Conservation (phyloP, 2,797 vertebrate species). For the Spondyliosoma cantharus region DNA sequence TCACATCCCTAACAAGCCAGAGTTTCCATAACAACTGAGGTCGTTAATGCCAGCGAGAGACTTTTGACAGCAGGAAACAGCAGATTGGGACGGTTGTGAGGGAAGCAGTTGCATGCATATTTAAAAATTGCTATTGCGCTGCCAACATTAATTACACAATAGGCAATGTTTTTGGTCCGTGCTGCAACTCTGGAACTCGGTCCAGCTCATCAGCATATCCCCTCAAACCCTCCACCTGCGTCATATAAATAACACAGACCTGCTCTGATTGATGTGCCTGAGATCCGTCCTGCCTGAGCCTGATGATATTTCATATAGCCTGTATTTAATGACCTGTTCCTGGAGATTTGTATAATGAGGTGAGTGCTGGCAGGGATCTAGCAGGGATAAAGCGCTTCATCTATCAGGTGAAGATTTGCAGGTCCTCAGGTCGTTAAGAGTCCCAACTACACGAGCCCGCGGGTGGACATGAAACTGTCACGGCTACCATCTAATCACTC, state of each 20-base stretch:
- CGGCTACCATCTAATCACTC: slow-evolving; percentile 1
- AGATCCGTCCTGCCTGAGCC: slow-evolving; percentile 44
- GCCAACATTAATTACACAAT: slow-evolving; percentile 40
- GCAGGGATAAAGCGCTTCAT: slow-evolving; percentile 39
- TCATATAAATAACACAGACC: slow-evolving; percentile 2
- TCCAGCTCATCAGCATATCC: neutral
- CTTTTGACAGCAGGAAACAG: slow-evolving; percentile 43
- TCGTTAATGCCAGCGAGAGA: slow-evolving; percentile 13
- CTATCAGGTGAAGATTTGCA: slow-evolving; percentile 37
- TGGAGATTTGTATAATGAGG: slow-evolving; percentile 68
- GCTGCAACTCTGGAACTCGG: neutral
- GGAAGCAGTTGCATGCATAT: slow-evolving; percentile 30
- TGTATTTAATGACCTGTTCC: slow-evolving; percentile 64
- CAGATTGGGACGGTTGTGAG: slow-evolving; percentile 41
- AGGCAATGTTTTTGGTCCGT: slow-evolving; percentile 15
- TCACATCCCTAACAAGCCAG: slow-evolving; percentile 36
- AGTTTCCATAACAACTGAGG: slow-evolving; percentile 58
- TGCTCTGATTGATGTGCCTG: slow-evolving; percentile 45
- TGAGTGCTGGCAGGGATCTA: slow-evolving; percentile 47
- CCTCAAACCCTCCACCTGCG: slow-evolving; percentile 2
- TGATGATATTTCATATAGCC: slow-evolving; percentile 63
- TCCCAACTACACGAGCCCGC: slow-evolving; percentile 12
- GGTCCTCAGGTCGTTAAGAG: slow-evolving; percentile 19
- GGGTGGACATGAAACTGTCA: slow-evolving; percentile 15
- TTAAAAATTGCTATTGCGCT: slow-evolving; percentile 30